These are phyloP conservation scores for Apoderus coryli DNA, from an alignment of 2,888 invertebrate genomes.

Conservation along the genomic window DNA sequence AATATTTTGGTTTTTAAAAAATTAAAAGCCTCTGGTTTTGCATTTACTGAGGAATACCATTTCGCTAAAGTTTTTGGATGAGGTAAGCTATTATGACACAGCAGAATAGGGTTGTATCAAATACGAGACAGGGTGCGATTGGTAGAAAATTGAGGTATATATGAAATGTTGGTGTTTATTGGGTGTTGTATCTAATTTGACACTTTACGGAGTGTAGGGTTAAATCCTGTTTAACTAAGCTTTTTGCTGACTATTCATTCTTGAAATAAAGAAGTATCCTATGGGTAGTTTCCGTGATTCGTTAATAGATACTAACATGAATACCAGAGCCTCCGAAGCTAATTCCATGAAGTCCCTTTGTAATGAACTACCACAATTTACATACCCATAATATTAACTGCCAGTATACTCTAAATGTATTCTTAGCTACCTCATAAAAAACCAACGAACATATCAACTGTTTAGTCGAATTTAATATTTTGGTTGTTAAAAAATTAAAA, in stretches of 20 bases:
- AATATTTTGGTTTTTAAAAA: too few species aligned
- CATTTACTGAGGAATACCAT: too few species aligned
- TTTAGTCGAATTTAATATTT: conserved; percentile 9
- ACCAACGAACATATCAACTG: conserved; percentile 15
- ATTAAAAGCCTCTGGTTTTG: too few species aligned
- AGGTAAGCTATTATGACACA: too few species aligned
- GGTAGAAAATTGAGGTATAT: too few species aligned
- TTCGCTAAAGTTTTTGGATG: too few species aligned
- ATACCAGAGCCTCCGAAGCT: conserved; percentile 14
- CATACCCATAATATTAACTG: conserved; percentile 16
- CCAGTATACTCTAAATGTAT: conserved; percentile 14
- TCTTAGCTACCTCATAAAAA: conserved; percentile 16
- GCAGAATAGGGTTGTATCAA: too few species aligned
- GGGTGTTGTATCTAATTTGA: too few species aligned
- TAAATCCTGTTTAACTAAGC: conserved; percentile 12
- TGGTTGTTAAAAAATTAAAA: conserved; percentile 12
- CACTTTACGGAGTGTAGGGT: too few species aligned
- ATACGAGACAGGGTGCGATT: too few species aligned
- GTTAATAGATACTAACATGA: conserved; percentile 13
- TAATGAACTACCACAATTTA: conserved; percentile 14
- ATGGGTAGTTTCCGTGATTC: conserved; percentile 15
- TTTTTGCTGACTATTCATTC: conserved; percentile 13
- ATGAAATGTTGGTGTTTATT: too few species aligned
- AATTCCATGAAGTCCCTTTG: conserved; percentile 12
- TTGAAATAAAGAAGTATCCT: conserved; percentile 13